Percentiles rank a stretch among this genome's conserved stretches.
These are phyloP conservation scores for Cephalopterus ornatus DNA, from an alignment of 2,113 vertebrate species.

Conservation along the genomic window DNA sequence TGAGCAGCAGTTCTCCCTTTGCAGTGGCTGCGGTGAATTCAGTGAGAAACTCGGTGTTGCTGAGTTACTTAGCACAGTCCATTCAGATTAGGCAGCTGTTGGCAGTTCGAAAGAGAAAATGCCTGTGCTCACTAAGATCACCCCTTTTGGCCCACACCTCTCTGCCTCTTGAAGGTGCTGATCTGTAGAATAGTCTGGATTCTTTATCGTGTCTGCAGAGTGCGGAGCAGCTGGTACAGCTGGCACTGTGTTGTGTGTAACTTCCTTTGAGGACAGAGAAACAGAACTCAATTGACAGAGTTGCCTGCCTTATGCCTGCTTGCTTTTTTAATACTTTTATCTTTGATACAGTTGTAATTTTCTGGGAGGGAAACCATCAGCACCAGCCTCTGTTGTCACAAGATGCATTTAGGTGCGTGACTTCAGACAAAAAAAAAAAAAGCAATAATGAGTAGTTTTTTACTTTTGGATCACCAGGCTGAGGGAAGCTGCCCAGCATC, in stretches of 20 bases:
- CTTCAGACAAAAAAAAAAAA: background rate
- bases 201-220: background rate
- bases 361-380: background rate
- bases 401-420: background rate
- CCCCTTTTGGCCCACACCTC: background rate
- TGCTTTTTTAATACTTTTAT: background rate
- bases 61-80: background rate
- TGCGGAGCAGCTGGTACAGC: background rate
- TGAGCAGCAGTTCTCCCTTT: background rate
- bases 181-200: background rate
- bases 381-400: slow-evolving; percentile 53
- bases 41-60: background rate
- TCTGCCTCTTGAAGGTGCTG: background rate
- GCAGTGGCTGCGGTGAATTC: background rate
- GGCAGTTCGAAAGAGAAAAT: background rate
- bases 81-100: background rate
- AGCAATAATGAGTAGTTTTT: slow-evolving; percentile 47
- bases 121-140: background rate
- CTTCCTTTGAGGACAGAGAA: background rate
- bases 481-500: background rate
- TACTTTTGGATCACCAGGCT: background rate
- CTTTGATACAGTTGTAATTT: background rate
- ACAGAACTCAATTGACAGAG: background rate
- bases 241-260: background rate
- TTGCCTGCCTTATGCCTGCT: background rate